Evolutionary conservation across 2,797 vertebrate genomes (phyloP).

Genomic region (Bryconaethiops microstoma): DNA sequence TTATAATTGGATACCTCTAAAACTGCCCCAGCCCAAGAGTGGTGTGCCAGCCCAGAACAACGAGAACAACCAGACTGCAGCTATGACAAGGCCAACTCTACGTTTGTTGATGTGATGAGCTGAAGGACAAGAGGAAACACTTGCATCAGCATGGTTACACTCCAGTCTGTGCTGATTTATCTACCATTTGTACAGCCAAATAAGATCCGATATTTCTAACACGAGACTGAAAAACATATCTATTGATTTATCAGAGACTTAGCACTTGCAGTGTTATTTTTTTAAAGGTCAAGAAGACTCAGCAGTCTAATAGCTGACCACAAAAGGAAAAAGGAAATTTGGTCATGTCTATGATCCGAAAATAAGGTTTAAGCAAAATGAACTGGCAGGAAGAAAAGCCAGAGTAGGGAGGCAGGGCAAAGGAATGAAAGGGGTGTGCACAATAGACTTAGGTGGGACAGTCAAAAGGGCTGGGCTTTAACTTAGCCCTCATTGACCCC

Average conservation of each 20-base stretch:
- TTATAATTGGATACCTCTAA: slow-evolving; percentile 54
- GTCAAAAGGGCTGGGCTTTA: not conserved
- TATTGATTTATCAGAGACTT: slow-evolving; percentile 35
- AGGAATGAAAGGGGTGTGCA: not conserved
- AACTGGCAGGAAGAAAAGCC: slow-evolving; percentile 2
- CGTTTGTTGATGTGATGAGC: slow-evolving; percentile 55
- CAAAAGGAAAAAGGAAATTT: slow-evolving; percentile 17
- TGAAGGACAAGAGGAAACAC: slow-evolving; percentile 50
- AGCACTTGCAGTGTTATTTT: not conserved
- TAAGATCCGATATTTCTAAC: slow-evolving; percentile 28
- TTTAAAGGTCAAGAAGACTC: slow-evolving; percentile 16
- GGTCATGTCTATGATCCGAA: slow-evolving; percentile 13
- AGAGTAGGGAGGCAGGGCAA: not conserved
- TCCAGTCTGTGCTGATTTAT: slow-evolving; percentile 45
- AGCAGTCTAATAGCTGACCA: slow-evolving; percentile 8
- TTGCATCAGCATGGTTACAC: slow-evolving; percentile 38
- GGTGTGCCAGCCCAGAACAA: slow-evolving; percentile 63
- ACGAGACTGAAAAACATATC: slow-evolving; percentile 31
- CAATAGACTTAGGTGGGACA: not conserved
- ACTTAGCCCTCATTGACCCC: slow-evolving; percentile 2
- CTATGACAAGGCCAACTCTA: slow-evolving; percentile 54
- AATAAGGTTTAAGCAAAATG: not conserved
- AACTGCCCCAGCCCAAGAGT: slow-evolving; percentile 65
- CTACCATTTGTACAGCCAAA: slow-evolving; percentile 50
- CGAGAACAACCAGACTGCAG: slow-evolving; percentile 57